Percentiles rank a stretch among this genome's conserved stretches.
Evolutionary conservation across 2,797 vertebrate genomes (phyloP).

Genomic region (Distichodus sexfasciatus): DNA sequence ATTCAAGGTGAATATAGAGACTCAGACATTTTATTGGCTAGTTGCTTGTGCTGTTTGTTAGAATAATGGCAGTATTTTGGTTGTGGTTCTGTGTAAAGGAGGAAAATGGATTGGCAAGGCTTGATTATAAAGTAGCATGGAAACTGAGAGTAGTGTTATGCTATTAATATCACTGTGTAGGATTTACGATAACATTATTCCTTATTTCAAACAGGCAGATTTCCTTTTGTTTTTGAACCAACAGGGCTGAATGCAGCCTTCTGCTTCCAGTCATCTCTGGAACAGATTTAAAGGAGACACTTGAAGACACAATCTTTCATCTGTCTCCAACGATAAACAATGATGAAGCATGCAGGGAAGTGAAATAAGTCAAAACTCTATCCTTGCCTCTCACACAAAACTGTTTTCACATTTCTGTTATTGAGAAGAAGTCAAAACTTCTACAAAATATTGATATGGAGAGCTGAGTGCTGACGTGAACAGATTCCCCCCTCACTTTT

Average conservation of each 20-base stretch:
- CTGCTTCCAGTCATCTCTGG: constrained; percentile 29
- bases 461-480: constrained; percentile 35
- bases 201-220: constrained; percentile 28
- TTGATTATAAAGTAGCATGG: not conserved
- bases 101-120: not conserved
- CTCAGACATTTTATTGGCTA: not conserved
- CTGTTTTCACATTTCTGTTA: constrained; percentile 7
- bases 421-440: constrained; percentile 21
- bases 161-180: not conserved
- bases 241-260: constrained; percentile 4
- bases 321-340: constrained; percentile 30
- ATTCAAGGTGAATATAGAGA: not conserved
- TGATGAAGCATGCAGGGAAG: constrained; percentile 25
- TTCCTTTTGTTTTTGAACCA: constrained; percentile 25
- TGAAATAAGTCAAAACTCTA: constrained; percentile 10
- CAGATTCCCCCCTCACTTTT: not conserved
- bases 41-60: not conserved
- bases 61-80: not conserved
- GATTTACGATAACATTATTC: constrained; percentile 15
- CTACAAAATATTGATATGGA: constrained; percentile 35
- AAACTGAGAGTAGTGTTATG: not conserved
- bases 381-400: constrained; percentile 14
- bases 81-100: not conserved
- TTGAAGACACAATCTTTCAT: constrained; percentile 14
- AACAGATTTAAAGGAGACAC: constrained; percentile 33